Evolutionary conservation across 2,888 invertebrate species (phyloP).

Genomic region (Pantelozetes paolii): DNA sequence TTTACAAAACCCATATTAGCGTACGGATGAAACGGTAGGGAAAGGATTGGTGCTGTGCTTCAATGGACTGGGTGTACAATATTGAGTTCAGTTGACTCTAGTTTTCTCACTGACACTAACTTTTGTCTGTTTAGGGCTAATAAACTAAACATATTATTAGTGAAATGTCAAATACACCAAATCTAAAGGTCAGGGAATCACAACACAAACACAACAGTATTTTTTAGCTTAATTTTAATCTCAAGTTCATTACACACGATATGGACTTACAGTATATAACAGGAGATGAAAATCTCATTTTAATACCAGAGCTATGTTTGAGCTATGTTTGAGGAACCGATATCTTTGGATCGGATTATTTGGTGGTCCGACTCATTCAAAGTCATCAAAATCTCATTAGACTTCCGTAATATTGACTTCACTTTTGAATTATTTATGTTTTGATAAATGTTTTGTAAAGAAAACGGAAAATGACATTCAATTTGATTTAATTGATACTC

Average conservation of each 20-base stretch:
- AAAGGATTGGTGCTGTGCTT: background rate
- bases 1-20: slow-evolving; percentile 22
- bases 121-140: slow-evolving; percentile 8
- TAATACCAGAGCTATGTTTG: too few species aligned
- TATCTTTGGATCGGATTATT: too few species aligned
- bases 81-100: slow-evolving; percentile 15
- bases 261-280: slow-evolving; percentile 26
- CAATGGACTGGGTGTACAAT: slow-evolving; percentile 26
- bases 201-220: background rate
- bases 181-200: background rate
- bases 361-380: slow-evolving; percentile 25
- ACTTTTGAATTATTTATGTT: background rate
- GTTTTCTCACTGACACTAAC: slow-evolving; percentile 13
- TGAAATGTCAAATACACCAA: slow-evolving; percentile 27
- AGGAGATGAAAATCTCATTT: background rate
- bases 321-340: too few species aligned
- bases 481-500: background rate
- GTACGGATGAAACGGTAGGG: background rate
- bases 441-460: background rate
- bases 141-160: slow-evolving; percentile 29
- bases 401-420: slow-evolving; percentile 21
- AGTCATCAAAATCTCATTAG: slow-evolving; percentile 34
- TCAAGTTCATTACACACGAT: slow-evolving; percentile 23
- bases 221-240: background rate
- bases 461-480: background rate